Conservation (phyloP, 2,113 vertebrate species). For the Talpa occidentalis region DNA sequence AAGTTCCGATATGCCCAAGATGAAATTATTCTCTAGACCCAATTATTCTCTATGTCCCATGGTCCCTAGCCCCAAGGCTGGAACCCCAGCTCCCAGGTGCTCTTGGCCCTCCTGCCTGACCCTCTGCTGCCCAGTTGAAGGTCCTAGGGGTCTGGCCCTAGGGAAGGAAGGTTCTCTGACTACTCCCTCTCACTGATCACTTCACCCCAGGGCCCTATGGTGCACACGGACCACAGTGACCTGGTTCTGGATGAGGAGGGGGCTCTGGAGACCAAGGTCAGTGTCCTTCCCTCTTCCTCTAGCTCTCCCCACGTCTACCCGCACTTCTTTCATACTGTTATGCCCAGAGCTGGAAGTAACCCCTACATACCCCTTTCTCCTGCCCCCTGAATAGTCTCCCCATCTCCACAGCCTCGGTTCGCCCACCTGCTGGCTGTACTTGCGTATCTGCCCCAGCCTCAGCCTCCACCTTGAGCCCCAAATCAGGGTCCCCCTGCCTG, state of each 20-base stretch:
- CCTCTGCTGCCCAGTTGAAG: background rate
- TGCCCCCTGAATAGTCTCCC: background rate
- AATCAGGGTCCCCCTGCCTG: background rate
- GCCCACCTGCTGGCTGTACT: background rate
- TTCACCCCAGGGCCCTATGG: slow-evolving; percentile 40
- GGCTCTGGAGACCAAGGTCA: slow-evolving; percentile 91
- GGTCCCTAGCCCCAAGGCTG: background rate
- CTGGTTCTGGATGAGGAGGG: slow-evolving; percentile 91
- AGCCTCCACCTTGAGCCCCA: background rate
- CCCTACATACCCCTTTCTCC: no score
- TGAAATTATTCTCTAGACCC: background rate
- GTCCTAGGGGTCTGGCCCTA: background rate
- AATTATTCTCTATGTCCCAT: background rate
- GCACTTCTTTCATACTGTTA: background rate
- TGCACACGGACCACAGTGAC: slow-evolving; percentile 91
- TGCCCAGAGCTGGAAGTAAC: background rate
- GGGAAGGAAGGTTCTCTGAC: background rate
- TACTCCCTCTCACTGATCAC: background rate
- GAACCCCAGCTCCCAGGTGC: background rate
- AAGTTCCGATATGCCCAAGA: background rate
- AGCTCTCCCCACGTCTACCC: background rate
- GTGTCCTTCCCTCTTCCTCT: background rate
- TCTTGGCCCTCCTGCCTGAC: background rate
- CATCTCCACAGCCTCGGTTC: background rate
- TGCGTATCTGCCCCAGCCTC: background rate